These are phyloP conservation scores for Parascotia fuliginaria DNA, from an alignment of 2,888 invertebrate genomes.

Conservation along the genomic window DNA sequence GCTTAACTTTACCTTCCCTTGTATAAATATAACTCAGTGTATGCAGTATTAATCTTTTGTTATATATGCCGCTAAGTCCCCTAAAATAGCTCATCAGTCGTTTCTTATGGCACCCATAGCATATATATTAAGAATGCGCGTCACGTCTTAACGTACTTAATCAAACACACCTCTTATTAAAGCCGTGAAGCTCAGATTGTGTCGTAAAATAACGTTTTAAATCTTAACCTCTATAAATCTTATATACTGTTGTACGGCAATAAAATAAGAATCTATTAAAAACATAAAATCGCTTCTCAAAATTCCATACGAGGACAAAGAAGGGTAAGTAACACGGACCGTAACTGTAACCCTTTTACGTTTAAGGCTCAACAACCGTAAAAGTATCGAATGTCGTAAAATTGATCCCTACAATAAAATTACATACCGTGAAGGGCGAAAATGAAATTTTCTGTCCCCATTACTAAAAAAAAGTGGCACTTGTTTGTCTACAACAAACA, in stretches of 20 bases:
- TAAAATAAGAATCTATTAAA: constrained; percentile 52
- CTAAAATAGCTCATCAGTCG: constrained; percentile 45
- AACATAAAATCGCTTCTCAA: constrained; percentile 52
- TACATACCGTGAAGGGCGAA: constrained; percentile 68
- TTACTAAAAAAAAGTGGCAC: constrained; percentile 50
- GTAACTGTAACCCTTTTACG: constrained; percentile 73
- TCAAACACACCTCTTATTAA: constrained; percentile 22
- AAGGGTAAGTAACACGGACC: constrained; percentile 53
- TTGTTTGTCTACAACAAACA: constrained; percentile 1
- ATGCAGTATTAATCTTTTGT: no score
- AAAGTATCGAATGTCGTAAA: constrained; percentile 61
- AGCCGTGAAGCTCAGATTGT: constrained; percentile 21
- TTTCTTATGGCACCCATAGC: constrained; percentile 65
- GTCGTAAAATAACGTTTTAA: constrained; percentile 34
- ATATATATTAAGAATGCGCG: background rate
- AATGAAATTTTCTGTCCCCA: constrained; percentile 71
- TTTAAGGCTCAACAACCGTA: constrained; percentile 73
- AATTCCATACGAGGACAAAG: constrained; percentile 61
- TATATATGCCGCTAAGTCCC: background rate
- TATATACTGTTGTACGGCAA: constrained; percentile 27
- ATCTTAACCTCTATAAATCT: constrained; percentile 30
- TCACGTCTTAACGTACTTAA: constrained; percentile 6
- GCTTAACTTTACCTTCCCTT: no score
- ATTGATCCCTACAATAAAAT: constrained; percentile 66
- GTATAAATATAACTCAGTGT: no score